Evolutionary conservation across 2,797 vertebrate species (phyloP).

Genomic region (Eidolon dupreanum): DNA sequence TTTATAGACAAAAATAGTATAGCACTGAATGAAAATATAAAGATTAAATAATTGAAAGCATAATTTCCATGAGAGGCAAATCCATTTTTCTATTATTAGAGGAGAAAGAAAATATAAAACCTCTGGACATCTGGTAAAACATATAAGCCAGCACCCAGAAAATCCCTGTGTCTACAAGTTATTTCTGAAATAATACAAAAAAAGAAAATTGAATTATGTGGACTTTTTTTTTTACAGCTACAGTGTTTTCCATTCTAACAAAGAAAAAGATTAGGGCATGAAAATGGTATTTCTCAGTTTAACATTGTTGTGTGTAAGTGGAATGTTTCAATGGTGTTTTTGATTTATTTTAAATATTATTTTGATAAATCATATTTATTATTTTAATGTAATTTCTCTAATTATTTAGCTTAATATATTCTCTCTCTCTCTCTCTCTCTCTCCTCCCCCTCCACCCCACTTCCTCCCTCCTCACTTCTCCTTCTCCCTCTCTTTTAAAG

Average conservation of each 20-base stretch:
- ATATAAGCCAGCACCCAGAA: neutral
- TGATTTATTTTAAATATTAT: neutral
- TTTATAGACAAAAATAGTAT: neutral
- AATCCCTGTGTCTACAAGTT: neutral
- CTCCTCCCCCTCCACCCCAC: too few species aligned
- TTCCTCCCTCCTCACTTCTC: neutral
- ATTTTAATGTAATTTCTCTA: neutral
- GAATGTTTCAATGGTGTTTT: neutral
- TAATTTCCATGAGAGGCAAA: neutral
- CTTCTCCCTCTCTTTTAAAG: slow-evolving; percentile 80
- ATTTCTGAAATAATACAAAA: neutral
- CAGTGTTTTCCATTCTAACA: neutral
- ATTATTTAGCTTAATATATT: neutral
- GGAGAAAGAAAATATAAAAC: neutral
- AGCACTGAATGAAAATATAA: neutral
- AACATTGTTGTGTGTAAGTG: neutral
- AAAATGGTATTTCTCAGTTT: neutral
- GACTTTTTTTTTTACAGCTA: neutral
- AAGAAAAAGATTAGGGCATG: neutral
- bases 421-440: neutral
- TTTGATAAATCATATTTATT: neutral
- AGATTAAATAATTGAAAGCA: neutral
- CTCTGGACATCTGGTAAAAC: neutral
- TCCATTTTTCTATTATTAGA: neutral
- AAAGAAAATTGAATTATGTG: neutral